A percentile compares a stretch with the other conserved stretches of the same genome.
phyloP scores from a whole-genome alignment of 2,888 invertebrate species.

The Cremastinae sp. region DNA sequence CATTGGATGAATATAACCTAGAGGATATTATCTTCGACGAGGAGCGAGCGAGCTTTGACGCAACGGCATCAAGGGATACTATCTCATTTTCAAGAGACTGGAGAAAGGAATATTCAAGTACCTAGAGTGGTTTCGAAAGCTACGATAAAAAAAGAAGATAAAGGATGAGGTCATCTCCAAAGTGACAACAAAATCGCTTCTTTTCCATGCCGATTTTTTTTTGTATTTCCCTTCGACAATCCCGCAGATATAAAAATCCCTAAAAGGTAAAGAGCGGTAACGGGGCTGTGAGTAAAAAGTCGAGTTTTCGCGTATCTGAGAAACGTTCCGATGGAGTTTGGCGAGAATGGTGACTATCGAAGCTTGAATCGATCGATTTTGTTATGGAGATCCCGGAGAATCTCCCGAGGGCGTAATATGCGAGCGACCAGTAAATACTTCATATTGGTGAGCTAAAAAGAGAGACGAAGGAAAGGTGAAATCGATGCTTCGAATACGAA shows the following conservation, averaged over 20 bases:
- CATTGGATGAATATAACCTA: slow-evolving; percentile 29
- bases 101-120: not conserved
- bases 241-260: too few species aligned
- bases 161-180: not conserved
- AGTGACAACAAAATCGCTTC: too few species aligned
- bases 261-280: too few species aligned
- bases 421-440: slow-evolving; percentile 69
- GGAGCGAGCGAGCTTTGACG: slow-evolving; percentile 19
- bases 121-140: not conserved
- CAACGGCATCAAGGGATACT: slow-evolving; percentile 15
- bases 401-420: slow-evolving; percentile 64
- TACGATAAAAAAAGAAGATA: not conserved
- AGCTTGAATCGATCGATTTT: slow-evolving; percentile 68
- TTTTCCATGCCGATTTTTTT: too few species aligned
- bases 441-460: slow-evolving; percentile 58
- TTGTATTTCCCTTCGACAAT: not conserved
- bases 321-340: slow-evolving; percentile 14
- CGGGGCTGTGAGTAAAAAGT: not conserved
- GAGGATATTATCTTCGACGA: slow-evolving; percentile 40
- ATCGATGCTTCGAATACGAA: slow-evolving; percentile 63
- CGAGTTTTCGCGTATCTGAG: not conserved
- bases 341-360: slow-evolving; percentile 26
- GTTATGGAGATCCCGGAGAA: slow-evolving; percentile 66
- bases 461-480: slow-evolving; percentile 27
- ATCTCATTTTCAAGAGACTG: not conserved